These are phyloP conservation scores for Eulacestoma nigropectus DNA, from an alignment of 2,113 vertebrate species.

Conservation along the genomic window DNA sequence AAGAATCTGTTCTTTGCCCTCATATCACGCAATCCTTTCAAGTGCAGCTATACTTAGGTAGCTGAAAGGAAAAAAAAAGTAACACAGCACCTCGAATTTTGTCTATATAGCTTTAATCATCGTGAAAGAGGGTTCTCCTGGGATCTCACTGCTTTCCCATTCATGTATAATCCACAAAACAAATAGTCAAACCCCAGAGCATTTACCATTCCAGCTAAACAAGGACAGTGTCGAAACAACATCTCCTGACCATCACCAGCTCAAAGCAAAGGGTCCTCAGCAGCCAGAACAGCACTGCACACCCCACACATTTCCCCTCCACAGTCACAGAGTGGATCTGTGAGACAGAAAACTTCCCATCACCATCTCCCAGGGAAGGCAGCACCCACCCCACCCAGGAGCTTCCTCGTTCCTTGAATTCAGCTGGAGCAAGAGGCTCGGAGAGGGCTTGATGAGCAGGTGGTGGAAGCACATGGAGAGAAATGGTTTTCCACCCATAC, in stretches of 20 bases:
- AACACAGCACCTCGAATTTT: background rate
- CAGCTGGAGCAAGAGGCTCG: background rate
- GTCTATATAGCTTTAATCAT: conserved; percentile 8
- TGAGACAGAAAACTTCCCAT: background rate
- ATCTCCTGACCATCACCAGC: background rate
- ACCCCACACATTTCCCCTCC: background rate
- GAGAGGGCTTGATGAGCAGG: background rate
- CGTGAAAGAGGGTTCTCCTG: background rate
- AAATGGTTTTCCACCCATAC: background rate
- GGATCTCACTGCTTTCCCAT: background rate
- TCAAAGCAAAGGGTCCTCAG: background rate
- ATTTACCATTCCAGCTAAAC: background rate
- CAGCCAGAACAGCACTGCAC: background rate
- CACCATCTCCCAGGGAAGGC: background rate
- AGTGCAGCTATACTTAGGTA: background rate
- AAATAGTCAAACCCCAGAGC: background rate
- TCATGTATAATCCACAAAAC: background rate
- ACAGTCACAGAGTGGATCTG: background rate
- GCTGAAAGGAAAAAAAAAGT: background rate
- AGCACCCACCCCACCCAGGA: background rate
- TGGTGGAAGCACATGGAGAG: background rate
- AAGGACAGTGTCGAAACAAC: background rate
- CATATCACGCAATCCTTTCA: background rate
- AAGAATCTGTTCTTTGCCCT: conserved; percentile 8
- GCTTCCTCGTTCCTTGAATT: background rate